These are phyloP conservation scores for Sturmia bella DNA, from an alignment of 2,888 invertebrate species.

Conservation along the genomic window DNA sequence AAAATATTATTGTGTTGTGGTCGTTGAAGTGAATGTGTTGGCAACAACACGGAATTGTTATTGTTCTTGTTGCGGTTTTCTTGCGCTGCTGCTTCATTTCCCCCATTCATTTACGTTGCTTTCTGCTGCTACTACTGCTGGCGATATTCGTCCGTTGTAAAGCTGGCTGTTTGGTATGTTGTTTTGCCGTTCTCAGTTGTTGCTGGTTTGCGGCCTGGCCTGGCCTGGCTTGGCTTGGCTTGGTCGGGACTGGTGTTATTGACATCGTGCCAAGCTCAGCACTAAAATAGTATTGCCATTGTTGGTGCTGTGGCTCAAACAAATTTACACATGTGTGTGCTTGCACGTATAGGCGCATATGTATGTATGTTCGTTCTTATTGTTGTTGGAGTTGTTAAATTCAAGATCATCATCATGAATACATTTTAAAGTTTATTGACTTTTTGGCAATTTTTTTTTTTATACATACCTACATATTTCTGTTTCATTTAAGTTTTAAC, in stretches of 20 bases:
- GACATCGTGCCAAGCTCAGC: constrained; percentile 68
- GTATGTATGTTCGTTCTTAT: constrained; percentile 7
- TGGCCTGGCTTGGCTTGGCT: constrained; percentile 45
- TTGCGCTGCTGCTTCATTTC: constrained; percentile 37
- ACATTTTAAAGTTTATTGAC: constrained; percentile 69
- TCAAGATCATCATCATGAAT: constrained; percentile 71
- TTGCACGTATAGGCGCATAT: constrained; percentile 1
- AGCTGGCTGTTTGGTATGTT: constrained; percentile 39
- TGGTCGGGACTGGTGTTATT: constrained; percentile 65
- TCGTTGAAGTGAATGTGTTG: constrained; percentile 34
- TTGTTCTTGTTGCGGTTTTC: constrained; percentile 47
- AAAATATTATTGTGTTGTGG: constrained; percentile 16
- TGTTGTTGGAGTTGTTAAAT: constrained; percentile 56
- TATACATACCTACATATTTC: too few relatives aligned
- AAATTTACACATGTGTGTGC: too few relatives aligned
- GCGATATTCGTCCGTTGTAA: constrained; percentile 7
- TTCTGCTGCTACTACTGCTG: constrained; percentile 1
- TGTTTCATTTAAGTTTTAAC: constrained; percentile 57
- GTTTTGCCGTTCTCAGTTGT: constrained; percentile 66
- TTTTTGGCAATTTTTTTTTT: constrained; percentile 56
- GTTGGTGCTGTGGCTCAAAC: constrained; percentile 27
- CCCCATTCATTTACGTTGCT: constrained; percentile 18
- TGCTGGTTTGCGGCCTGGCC: constrained; percentile 53
- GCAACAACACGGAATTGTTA: constrained; percentile 46
- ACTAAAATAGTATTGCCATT: constrained; percentile 44